These are phyloP conservation scores for Cloeon dipterum DNA, from an alignment of 2,888 invertebrate genomes.

Conservation along the genomic window DNA sequence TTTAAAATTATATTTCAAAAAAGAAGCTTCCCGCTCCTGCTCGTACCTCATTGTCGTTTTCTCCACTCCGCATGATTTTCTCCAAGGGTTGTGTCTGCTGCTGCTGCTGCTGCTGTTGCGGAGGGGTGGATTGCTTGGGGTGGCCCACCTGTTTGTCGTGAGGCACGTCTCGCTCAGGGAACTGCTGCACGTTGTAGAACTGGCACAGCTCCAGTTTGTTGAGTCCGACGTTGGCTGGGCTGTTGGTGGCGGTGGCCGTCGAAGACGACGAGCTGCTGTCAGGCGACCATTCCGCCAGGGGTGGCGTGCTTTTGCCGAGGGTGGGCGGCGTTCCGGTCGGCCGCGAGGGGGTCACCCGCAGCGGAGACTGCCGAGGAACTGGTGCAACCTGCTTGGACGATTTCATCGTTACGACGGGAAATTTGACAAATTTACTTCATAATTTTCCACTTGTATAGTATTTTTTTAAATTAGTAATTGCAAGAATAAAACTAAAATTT, in stretches of 20 bases:
- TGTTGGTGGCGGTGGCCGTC: no score
- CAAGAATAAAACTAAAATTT: no score
- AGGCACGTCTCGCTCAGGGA: slow-evolving; percentile 2
- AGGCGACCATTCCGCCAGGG: neutral
- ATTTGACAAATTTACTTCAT: neutral
- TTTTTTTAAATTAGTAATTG: no score
- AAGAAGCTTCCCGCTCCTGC: no score
- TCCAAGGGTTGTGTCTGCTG: no score
- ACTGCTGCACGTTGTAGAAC: slow-evolving; percentile 5
- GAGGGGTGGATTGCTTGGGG: neutral
- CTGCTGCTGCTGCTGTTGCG: no score
- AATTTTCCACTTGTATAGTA: no score
- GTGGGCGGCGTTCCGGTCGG: neutral
- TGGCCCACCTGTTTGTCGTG: neutral
- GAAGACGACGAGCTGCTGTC: neutral
- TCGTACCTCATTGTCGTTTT: no score
- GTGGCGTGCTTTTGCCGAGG: neutral
- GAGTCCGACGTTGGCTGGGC: neutral
- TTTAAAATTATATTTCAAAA: no score
- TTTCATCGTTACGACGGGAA: neutral
- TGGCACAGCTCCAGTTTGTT: slow-evolving; percentile 1
- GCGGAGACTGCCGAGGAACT: slow-evolving; percentile 1
- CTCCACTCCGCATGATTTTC: no score
- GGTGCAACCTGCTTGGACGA: neutral
- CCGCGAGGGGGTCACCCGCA: neutral